Percentiles rank a stretch among this genome's conserved stretches.
These are phyloP conservation scores for Actinia tenebrosa DNA, from an alignment of 64 coral and sea anemone species.

Conservation along the genomic window DNA sequence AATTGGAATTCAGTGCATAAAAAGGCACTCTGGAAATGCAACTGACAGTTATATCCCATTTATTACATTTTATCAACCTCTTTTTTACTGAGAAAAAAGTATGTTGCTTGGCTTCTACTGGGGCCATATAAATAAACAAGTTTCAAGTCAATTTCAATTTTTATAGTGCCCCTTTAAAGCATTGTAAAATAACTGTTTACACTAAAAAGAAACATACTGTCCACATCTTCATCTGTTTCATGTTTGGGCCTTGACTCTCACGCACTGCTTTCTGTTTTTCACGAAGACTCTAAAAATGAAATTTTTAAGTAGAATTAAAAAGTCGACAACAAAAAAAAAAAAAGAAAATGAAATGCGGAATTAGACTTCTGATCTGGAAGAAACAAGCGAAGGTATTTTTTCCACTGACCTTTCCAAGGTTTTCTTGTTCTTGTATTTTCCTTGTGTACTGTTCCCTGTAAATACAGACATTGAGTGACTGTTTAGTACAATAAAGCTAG, in stretches of 20 bases:
- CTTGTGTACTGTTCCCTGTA: conserved; percentile 90
- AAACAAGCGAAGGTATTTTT: neutral
- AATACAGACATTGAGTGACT: neutral
- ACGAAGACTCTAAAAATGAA: conserved; percentile 70
- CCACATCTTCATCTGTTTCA: conserved; percentile 99
- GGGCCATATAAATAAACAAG: too few relatives aligned
- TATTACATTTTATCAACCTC: too few relatives aligned
- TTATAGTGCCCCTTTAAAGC: too few relatives aligned
- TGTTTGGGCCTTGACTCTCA: conserved; percentile 86
- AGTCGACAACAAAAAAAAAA: neutral
- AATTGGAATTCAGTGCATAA: too few relatives aligned
- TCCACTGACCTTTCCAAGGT: conserved; percentile 81
- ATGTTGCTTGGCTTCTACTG: too few relatives aligned
- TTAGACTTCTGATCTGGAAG: neutral
- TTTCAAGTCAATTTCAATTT: too few relatives aligned
- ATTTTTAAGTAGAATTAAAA: too few relatives aligned
- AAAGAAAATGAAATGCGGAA: neutral
- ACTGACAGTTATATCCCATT: too few relatives aligned
- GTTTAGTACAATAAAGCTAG: neutral
- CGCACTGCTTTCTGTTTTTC: conserved; percentile 95
- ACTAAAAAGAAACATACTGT: conserved; percentile 53
- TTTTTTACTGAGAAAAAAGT: too few relatives aligned
- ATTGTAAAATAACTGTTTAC: too few relatives aligned
- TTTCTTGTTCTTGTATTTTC: conserved; percentile 98
- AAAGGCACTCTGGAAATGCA: too few relatives aligned